Percentiles rank a stretch among this genome's conserved stretches.
These are phyloP conservation scores for Nylanderia fulva DNA, from an alignment of 1,140 invertebrate species.

Conservation along the genomic window DNA sequence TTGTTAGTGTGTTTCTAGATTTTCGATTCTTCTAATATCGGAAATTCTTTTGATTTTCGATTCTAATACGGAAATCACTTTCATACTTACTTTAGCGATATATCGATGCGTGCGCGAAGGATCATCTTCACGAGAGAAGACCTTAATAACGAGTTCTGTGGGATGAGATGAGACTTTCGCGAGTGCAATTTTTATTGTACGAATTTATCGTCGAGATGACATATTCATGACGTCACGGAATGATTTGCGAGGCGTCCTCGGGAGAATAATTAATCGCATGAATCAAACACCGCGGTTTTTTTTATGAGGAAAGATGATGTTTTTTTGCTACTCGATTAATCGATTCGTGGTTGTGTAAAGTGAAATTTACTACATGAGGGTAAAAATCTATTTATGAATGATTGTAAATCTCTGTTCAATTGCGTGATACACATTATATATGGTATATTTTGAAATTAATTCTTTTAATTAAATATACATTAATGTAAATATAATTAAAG, in stretches of 20 bases:
- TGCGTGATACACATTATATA: neutral
- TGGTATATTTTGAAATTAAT: neutral
- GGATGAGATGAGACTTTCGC: slow-evolving; percentile 30
- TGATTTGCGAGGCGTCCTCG: slow-evolving; percentile 24
- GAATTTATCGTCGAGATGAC: slow-evolving; percentile 12
- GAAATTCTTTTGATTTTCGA: too few species aligned
- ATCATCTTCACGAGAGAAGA: neutral
- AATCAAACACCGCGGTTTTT: slow-evolving; percentile 22
- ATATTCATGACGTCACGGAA: slow-evolving; percentile 7
- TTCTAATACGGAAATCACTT: too few species aligned
- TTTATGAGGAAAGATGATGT: slow-evolving; percentile 5
- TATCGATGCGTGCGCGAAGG: neutral
- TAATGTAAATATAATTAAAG: neutral
- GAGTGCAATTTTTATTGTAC: neutral
- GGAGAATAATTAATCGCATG: slow-evolving; percentile 30
- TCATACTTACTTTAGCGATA: slow-evolving; percentile 27
- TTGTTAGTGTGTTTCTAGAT: too few species aligned
- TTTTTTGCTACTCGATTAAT: slow-evolving; percentile 7
- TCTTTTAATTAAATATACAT: neutral
- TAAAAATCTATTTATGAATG: neutral
- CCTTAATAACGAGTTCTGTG: slow-evolving; percentile 20
- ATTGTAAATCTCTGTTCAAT: neutral
- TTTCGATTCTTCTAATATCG: too few species aligned
- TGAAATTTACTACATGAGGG: neutral
- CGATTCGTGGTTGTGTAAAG: slow-evolving; percentile 19